phyloP scores from a whole-genome alignment of 2,797 vertebrate species.

The Cynodonichthys magdalenae region DNA sequence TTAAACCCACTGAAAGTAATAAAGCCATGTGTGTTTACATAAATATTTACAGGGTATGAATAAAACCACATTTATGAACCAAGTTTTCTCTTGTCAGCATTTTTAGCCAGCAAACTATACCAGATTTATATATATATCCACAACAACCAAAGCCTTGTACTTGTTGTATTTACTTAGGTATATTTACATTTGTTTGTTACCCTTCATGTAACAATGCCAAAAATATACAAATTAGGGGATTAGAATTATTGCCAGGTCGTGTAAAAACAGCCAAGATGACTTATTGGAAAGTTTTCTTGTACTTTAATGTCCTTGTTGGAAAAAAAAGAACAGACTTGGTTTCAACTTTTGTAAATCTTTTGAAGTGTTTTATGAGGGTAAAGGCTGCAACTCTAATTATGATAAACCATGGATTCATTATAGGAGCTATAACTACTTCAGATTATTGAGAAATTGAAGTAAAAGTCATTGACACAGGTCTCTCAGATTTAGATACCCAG shows the following conservation, averaged over 20 bases:
- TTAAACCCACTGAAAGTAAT: no score
- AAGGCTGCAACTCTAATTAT: slow-evolving; percentile 66
- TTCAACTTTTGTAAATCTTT: slow-evolving; percentile 8
- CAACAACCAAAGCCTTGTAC: no score
- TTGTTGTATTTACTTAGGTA: no score
- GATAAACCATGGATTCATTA: slow-evolving; percentile 71
- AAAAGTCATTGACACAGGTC: slow-evolving; percentile 17
- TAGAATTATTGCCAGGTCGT: slow-evolving; percentile 13
- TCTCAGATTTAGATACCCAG: slow-evolving; percentile 10
- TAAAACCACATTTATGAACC: no score
- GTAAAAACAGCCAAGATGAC: background rate
- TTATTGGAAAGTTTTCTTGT: slow-evolving; percentile 18
- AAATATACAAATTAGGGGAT: background rate
- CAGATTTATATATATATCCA: no score
- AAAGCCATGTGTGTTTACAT: no score
- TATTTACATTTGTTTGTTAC: background rate
- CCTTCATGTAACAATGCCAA: background rate
- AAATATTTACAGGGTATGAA: no score
- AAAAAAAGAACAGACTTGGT: background rate
- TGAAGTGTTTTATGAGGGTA: slow-evolving; percentile 58
- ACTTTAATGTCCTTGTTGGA: slow-evolving; percentile 2
- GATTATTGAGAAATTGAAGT: slow-evolving; percentile 50
- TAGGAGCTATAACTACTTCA: slow-evolving; percentile 40
- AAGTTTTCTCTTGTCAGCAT: no score
- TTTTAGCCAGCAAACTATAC: no score